Evolutionary conservation across 1,140 invertebrate genomes (phyloP).

Genomic region (Drosophila neocordata): DNA sequence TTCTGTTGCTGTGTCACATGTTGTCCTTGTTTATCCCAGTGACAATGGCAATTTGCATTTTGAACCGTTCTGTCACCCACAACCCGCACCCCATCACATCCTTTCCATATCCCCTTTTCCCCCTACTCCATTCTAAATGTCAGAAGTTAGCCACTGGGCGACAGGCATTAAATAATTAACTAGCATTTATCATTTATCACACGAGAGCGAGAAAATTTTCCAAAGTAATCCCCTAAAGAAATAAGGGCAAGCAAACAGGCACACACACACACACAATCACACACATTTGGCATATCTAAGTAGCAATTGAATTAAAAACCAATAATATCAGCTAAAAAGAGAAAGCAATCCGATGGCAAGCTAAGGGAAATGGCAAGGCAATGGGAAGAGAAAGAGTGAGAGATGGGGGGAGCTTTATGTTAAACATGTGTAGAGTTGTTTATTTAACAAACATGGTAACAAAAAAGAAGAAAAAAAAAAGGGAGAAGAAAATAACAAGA

Average conservation of each 20-base stretch:
- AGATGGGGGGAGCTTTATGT: background rate
- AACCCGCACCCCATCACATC: no score
- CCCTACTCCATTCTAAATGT: background rate
- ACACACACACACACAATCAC: background rate
- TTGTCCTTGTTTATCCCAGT: constrained; percentile 34
- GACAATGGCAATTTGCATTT: constrained; percentile 75
- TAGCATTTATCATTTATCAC: constrained; percentile 52
- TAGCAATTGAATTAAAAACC: constrained; percentile 72
- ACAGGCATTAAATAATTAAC: constrained; percentile 79
- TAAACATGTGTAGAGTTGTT: constrained; percentile 65
- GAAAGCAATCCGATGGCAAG: constrained; percentile 10
- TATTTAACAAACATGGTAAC: constrained; percentile 63
- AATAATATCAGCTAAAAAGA: constrained; percentile 69
- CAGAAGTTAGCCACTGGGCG: constrained; percentile 73
- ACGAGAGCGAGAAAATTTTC: constrained; percentile 19
- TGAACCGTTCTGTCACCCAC: constrained; percentile 29
- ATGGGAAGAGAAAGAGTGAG: background rate
- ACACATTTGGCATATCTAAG: constrained; percentile 60
- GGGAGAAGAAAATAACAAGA: constrained; percentile 28
- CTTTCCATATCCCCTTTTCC: no score
- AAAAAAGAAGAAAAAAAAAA: background rate
- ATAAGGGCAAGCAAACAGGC: constrained; percentile 24
- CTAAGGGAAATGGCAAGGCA: background rate
- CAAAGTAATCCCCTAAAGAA: constrained; percentile 66
- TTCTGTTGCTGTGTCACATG: constrained; percentile 18